phyloP scores from a whole-genome alignment of 1,140 invertebrate genomes.

The Macrobrachium nipponense region DNA sequence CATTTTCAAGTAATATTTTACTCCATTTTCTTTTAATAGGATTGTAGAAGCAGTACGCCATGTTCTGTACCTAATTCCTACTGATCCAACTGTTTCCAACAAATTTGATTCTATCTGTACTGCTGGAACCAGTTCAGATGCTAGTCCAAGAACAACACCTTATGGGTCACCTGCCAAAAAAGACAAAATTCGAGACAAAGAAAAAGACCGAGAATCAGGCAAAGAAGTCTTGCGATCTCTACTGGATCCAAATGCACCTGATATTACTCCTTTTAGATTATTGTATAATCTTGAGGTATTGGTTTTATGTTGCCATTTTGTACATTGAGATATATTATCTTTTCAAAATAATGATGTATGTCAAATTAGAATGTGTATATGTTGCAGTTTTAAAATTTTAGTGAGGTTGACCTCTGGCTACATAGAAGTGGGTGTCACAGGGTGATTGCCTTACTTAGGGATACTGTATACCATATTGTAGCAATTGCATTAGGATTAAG shows the following conservation, averaged over 20 bases:
- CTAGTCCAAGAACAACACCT: constrained; percentile 65
- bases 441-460: no score
- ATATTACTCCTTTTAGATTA: constrained; percentile 71
- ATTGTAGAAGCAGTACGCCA: constrained; percentile 70
- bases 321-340: background rate
- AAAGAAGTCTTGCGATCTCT: constrained; percentile 68
- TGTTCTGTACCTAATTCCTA: constrained; percentile 72
- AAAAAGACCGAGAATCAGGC: constrained; percentile 62
- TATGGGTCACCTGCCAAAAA: constrained; percentile 65
- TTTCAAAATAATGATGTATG: background rate
- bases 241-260: constrained; percentile 68
- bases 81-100: constrained; percentile 70
- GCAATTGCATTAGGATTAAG: no score
- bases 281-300: constrained; percentile 73
- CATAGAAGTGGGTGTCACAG: no score
- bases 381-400: no score
- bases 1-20: background rate
- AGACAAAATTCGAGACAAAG: constrained; percentile 65
- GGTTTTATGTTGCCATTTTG: background rate
- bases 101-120: constrained; percentile 69
- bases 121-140: constrained; percentile 38
- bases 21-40: constrained; percentile 65
- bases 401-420: no score
- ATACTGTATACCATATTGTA: no score
- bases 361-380: background rate